A percentile compares a stretch with the other conserved stretches of the same genome.
phyloP scores from a whole-genome alignment of 2,797 vertebrate species.

The Tauraco hartlaubi region DNA sequence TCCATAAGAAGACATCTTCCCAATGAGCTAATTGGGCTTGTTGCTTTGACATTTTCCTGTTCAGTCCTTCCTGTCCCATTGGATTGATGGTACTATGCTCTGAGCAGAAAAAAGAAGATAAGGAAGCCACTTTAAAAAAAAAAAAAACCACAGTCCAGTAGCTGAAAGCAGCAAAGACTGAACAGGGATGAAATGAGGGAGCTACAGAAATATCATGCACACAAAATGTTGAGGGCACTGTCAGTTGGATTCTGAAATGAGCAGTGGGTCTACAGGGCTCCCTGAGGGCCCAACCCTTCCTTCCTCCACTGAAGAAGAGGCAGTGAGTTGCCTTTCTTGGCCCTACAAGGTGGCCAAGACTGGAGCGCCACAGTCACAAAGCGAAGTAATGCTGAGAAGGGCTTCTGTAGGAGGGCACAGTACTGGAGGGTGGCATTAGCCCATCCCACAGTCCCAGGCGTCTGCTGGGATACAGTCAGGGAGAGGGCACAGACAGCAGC shows the following conservation, averaged over 20 bases:
- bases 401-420: neutral
- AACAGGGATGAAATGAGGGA: neutral
- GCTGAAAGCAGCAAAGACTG: neutral
- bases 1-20: neutral
- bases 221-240: rapidly evolving
- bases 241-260: neutral
- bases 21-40: neutral
- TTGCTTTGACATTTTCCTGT: neutral
- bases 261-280: neutral
- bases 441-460: rapidly evolving
- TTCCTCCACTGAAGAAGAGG: neutral
- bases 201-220: neutral
- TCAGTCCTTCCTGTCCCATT: neutral
- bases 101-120: neutral
- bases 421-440: too few species aligned
- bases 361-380: neutral
- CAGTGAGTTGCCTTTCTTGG: neutral
- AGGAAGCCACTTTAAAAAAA: neutral
- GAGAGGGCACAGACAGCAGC: neutral
- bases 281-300: neutral
- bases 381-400: neutral
- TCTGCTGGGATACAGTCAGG: neutral
- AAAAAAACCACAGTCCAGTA: neutral
- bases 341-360: neutral
- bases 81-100: neutral